phyloP scores from a whole-genome alignment of 2,113 vertebrate genomes.

The Cavia porcellus region DNA sequence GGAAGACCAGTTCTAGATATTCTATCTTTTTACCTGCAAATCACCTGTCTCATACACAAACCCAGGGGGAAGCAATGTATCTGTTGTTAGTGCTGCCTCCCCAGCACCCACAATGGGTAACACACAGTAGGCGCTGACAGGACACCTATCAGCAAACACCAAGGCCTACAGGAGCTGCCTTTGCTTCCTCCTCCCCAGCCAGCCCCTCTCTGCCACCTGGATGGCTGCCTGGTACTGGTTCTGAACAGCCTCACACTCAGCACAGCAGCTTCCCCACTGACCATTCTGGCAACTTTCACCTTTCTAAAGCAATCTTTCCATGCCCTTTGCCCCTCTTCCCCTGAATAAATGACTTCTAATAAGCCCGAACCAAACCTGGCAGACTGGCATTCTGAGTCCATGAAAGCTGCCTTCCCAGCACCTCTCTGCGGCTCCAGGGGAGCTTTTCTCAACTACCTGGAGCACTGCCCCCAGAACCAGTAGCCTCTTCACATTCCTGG shows the following conservation, averaged over 20 bases:
- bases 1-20: background rate
- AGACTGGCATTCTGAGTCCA: background rate
- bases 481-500: background rate
- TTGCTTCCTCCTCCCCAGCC: no score
- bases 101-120: background rate
- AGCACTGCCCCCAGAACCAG: background rate
- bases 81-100: background rate
- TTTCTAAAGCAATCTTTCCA: background rate
- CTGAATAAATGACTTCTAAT: background rate
- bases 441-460: background rate
- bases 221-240: background rate
- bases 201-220: background rate
- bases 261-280: background rate
- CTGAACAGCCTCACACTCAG: background rate
- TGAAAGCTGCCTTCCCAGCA: background rate
- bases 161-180: background rate
- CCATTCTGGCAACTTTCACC: background rate
- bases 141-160: background rate
- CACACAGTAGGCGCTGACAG: fast-evolving
- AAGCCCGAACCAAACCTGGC: background rate
- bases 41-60: background rate
- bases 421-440: background rate
- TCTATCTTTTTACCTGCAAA: background rate
- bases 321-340: no score
- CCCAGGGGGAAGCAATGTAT: background rate